Conservation (phyloP, 2,888 invertebrate genomes). For the Dynastes hyllus region DNA sequence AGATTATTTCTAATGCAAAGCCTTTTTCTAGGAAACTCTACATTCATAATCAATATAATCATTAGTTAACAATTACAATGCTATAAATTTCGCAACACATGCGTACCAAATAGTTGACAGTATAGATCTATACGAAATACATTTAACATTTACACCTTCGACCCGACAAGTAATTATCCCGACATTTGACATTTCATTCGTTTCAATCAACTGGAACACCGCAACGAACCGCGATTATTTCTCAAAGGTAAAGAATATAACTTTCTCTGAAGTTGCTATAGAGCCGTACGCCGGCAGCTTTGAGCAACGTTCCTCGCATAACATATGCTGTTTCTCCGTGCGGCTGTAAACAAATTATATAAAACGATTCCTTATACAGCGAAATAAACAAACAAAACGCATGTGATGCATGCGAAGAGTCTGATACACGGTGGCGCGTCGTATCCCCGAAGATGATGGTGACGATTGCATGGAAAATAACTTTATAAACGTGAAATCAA, state of each 20-base stretch:
- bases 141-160: constrained; percentile 44
- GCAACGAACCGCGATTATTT: constrained; percentile 43
- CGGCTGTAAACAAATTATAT: constrained; percentile 45
- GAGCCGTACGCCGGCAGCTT: constrained; percentile 18
- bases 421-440: constrained; percentile 1
- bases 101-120: not conserved
- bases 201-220: constrained; percentile 44
- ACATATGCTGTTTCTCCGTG: constrained; percentile 33
- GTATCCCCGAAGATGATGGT: constrained; percentile 31
- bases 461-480: constrained; percentile 11
- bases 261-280: constrained; percentile 43
- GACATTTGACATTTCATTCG: constrained; percentile 49
- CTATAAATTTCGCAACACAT: not conserved
- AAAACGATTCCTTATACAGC: constrained; percentile 37
- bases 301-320: constrained; percentile 35
- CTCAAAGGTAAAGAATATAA: constrained; percentile 49
- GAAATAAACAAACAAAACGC: constrained; percentile 39
- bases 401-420: constrained; percentile 9
- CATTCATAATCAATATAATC: too few species aligned
- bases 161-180: constrained; percentile 34
- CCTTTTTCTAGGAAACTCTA: too few species aligned
- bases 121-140: not conserved
- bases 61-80: too few species aligned
- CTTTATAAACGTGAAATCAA: constrained; percentile 42
- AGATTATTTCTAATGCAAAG: too few species aligned